Conservation (phyloP, 2,888 invertebrate species). For the Zaprionus lineosus region DNA sequence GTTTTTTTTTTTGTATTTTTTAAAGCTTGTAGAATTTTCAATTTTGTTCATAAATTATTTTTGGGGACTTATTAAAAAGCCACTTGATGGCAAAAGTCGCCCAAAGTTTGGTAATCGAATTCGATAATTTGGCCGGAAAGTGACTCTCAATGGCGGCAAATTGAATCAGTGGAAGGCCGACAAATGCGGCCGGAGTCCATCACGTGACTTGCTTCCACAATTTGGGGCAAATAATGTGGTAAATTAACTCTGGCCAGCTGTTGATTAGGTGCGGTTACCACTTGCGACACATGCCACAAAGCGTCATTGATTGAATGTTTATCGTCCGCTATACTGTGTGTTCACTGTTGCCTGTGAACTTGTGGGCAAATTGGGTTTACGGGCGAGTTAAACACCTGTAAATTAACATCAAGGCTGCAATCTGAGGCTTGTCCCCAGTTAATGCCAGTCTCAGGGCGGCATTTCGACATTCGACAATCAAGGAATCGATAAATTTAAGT, state of each 20-base stretch:
- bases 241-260: constrained; percentile 44
- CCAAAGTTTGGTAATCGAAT: constrained; percentile 23
- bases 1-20: too few species aligned
- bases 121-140: constrained; percentile 18
- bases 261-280: constrained; percentile 37
- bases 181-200: constrained; percentile 39
- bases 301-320: too few species aligned
- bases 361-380: too few species aligned
- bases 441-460: too few species aligned
- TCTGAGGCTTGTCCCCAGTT: too few species aligned
- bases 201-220: constrained; percentile 56
- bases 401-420: too few species aligned
- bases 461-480: too few species aligned
- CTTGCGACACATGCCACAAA: not conserved
- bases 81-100: constrained; percentile 1
- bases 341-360: too few species aligned
- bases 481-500: too few species aligned
- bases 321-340: too few species aligned
- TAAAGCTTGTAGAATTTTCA: too few species aligned
- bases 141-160: constrained; percentile 33
- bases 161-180: constrained; percentile 36
- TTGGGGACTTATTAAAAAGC: constrained; percentile 14
- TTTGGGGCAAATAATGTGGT: constrained; percentile 29
- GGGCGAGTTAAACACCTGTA: too few species aligned
- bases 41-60: constrained; percentile 4